phyloP scores from a whole-genome alignment of 2,113 vertebrate genomes.

The Camelus bactrianus region DNA sequence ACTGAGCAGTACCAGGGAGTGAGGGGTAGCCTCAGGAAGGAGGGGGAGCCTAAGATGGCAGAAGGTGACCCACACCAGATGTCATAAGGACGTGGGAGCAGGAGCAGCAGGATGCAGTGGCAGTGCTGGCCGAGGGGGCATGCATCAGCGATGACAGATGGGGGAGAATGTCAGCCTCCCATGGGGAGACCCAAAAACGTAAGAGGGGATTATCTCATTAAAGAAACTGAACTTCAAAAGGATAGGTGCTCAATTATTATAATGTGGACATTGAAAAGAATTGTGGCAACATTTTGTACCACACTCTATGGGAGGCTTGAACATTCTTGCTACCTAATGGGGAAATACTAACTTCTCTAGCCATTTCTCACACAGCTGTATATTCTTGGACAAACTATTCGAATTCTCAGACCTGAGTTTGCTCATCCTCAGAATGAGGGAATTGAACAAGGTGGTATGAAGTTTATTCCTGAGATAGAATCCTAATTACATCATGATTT shows the following conservation, averaged over 20 bases:
- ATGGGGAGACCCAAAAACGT: neutral
- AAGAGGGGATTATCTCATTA: neutral
- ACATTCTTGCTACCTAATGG: neutral
- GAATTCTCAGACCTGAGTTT: neutral
- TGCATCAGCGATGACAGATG: neutral
- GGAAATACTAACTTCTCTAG: neutral
- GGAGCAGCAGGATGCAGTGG: neutral
- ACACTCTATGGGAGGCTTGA: neutral
- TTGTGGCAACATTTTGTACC: neutral
- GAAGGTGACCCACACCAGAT: no score
- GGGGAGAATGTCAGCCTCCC: neutral
- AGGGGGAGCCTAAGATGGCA: neutral
- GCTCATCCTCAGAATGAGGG: neutral
- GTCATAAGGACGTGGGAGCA: neutral
- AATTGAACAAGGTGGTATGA: neutral
- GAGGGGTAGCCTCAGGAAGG: neutral
- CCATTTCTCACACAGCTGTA: neutral
- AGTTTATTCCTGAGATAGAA: neutral
- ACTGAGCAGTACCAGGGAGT: neutral
- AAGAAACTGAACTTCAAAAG: neutral
- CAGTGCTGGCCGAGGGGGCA: fast-evolving
- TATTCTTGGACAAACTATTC: conserved; percentile 10
- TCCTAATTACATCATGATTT: neutral
- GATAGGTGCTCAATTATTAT: neutral
- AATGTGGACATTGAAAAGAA: neutral